These are phyloP conservation scores for Callopanchax toddi DNA, from an alignment of 2,113 vertebrate genomes.

Conservation along the genomic window DNA sequence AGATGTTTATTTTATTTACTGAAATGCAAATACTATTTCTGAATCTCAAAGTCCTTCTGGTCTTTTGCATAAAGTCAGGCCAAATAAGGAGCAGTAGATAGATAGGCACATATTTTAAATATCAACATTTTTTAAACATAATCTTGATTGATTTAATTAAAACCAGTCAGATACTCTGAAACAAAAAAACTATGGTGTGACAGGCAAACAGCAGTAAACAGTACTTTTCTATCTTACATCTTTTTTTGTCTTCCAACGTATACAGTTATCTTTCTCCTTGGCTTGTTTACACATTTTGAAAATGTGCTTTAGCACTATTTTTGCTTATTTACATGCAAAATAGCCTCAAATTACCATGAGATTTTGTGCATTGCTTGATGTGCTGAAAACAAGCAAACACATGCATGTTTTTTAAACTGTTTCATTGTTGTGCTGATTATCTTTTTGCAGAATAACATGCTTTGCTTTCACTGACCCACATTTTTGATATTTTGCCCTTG, in stretches of 20 bases:
- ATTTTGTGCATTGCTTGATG: not conserved
- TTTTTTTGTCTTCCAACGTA: not conserved
- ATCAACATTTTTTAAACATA: too few relatives aligned
- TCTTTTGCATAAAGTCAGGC: not conserved
- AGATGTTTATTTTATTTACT: not conserved
- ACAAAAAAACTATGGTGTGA: too few relatives aligned
- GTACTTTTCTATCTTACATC: too few relatives aligned
- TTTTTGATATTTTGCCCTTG: constrained; percentile 15
- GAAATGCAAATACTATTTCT: too few relatives aligned
- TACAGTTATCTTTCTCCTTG: too few relatives aligned
- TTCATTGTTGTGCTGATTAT: too few relatives aligned
- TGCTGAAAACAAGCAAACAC: not conserved
- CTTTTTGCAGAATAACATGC: not conserved
- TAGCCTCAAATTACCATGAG: not conserved
- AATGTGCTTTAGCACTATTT: not conserved
- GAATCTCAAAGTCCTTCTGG: too few relatives aligned
- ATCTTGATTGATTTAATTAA: too few relatives aligned
- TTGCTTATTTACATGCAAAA: constrained; percentile 2
- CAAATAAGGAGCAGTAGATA: too few relatives aligned
- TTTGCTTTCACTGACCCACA: constrained; percentile 22
- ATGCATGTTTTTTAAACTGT: not conserved
- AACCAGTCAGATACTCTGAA: not conserved
- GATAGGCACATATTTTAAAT: too few relatives aligned
- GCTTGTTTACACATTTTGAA: too few relatives aligned
- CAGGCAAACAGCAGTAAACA: too few relatives aligned